Conservation (phyloP, 2,797 vertebrate genomes). For the Tympanoctomys barrerae region DNA sequence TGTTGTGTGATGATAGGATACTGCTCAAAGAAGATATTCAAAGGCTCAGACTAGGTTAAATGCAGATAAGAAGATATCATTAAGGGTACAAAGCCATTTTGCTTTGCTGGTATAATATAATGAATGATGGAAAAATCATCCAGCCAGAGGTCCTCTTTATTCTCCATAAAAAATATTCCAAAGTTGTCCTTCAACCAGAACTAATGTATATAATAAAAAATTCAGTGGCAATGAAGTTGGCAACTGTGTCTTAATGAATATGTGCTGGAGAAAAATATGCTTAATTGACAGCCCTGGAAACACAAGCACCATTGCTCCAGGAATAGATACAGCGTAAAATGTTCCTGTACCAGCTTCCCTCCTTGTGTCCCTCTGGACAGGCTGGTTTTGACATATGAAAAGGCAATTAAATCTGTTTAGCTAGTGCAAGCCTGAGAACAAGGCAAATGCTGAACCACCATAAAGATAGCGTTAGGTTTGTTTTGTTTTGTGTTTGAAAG, state of each 20-base stretch:
- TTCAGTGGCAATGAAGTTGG: conserved; percentile 75
- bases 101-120: conserved; percentile 40
- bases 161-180: conserved; percentile 69
- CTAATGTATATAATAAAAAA: conserved; percentile 83
- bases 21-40: conserved; percentile 42
- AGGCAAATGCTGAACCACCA: conserved; percentile 38
- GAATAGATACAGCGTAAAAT: conserved; percentile 66
- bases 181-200: conserved; percentile 82
- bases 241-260: conserved; percentile 82
- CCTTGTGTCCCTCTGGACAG: conserved; percentile 71
- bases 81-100: conserved; percentile 53
- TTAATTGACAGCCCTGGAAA: conserved; percentile 79
- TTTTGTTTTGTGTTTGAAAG: conserved; percentile 68
- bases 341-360: conserved; percentile 54
- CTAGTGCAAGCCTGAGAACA: conserved; percentile 56
- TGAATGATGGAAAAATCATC: conserved; percentile 63
- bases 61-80: conserved; percentile 49
- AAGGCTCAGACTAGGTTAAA: conserved; percentile 49
- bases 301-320: conserved; percentile 62
- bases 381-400: conserved; percentile 77
- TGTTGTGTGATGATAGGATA: neutral
- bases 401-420: conserved; percentile 81
- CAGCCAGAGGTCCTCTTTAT: conserved; percentile 72
- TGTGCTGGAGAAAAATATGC: conserved; percentile 74
- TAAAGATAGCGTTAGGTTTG: conserved; percentile 68